Evolutionary conservation across 2,888 invertebrate species (phyloP).

Genomic region (Hypercompe scribonia): DNA sequence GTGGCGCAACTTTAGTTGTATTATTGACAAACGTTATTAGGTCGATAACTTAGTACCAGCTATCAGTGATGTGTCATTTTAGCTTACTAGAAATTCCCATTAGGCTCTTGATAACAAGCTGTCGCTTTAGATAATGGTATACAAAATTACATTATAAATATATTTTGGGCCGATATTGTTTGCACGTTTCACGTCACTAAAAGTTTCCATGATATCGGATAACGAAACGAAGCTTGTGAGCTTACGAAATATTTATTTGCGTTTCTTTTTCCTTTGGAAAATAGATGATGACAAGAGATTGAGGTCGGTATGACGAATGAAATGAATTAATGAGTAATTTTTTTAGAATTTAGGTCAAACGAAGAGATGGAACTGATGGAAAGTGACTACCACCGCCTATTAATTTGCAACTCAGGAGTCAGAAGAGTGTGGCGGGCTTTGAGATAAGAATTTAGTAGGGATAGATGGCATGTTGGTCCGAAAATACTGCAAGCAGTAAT

Average conservation of each 20-base stretch:
- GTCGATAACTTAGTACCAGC: slow-evolving; percentile 7
- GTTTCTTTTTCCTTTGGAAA: background rate
- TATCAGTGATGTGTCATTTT: slow-evolving; percentile 9
- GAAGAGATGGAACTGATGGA: no score
- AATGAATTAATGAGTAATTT: no score
- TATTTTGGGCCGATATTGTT: slow-evolving; percentile 4
- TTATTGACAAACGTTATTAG: background rate
- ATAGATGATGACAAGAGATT: background rate
- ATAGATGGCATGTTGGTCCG: no score
- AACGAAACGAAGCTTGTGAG: background rate
- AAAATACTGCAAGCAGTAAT: no score
- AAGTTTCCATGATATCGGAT: background rate
- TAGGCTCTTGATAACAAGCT: slow-evolving; percentile 14
- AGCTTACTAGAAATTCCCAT: slow-evolving; percentile 14
- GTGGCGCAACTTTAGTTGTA: background rate
- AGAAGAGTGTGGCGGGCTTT: no score
- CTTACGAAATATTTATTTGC: background rate
- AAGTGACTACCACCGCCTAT: no score
- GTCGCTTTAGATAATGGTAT: slow-evolving; percentile 31
- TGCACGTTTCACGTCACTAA: background rate
- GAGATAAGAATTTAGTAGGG: no score
- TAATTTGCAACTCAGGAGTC: no score
- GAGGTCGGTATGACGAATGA: background rate
- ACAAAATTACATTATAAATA: background rate
- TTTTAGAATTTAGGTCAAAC: no score